Evolutionary conservation across 2,113 vertebrate species (phyloP).

Genomic region (Bagarius yarrelli): DNA sequence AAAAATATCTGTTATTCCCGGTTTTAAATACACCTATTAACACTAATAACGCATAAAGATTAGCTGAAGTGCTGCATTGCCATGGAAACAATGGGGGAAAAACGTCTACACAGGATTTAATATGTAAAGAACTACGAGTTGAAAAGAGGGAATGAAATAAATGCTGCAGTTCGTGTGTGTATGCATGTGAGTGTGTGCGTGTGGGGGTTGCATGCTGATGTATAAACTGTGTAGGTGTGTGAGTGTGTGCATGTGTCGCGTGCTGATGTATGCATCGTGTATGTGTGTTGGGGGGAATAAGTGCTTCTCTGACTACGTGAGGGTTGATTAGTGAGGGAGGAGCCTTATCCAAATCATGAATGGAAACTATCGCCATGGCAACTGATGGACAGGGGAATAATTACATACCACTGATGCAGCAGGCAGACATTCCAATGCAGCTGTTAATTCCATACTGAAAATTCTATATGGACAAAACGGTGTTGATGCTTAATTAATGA

Average conservation of each 20-base stretch:
- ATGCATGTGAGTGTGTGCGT: neutral
- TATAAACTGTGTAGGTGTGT: neutral
- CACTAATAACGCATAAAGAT: neutral
- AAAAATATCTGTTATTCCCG: neutral
- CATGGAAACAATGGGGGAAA: neutral
- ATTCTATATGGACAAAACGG: too few species aligned
- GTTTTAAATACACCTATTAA: neutral
- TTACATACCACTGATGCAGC: neutral
- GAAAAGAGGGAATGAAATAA: neutral
- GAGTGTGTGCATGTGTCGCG: slow-evolving; percentile 4
- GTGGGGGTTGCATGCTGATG: neutral
- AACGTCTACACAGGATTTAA: neutral
- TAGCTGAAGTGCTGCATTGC: neutral
- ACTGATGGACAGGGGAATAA: slow-evolving; percentile 25
- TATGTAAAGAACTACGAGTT: neutral
- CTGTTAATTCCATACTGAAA: too few species aligned
- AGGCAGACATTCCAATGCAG: too few species aligned
- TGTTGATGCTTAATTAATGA: too few species aligned
- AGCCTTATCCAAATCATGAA: slow-evolving; percentile 48
- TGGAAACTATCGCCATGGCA: slow-evolving; percentile 42
- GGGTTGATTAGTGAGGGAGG: slow-evolving; percentile 28
- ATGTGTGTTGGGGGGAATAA: slow-evolving; percentile 35
- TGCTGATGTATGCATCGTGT: slow-evolving; percentile 1
- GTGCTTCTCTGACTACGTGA: slow-evolving; percentile 33
- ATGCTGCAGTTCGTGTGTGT: slow-evolving; percentile 29